phyloP scores from a whole-genome alignment of 2,797 vertebrate genomes.

The Fistularia commersonii region DNA sequence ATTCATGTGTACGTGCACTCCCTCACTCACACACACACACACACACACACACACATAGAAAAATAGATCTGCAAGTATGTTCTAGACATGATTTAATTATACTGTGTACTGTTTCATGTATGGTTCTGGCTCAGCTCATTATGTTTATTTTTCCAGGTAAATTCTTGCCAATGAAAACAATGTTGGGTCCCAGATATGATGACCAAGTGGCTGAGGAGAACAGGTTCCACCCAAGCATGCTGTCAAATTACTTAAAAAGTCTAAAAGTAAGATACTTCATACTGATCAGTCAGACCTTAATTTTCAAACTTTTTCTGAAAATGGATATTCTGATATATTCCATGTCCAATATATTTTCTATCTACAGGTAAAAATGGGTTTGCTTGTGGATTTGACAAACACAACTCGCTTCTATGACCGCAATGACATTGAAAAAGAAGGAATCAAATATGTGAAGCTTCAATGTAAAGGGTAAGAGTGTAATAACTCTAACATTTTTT shows the following conservation, averaged over 20 bases:
- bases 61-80: too few relatives aligned
- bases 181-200: constrained; percentile 94
- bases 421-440: constrained; percentile 93
- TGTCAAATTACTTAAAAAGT: constrained; percentile 94
- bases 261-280: constrained; percentile 81
- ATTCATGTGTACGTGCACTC: not conserved
- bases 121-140: not conserved
- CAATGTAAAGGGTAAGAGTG: constrained; percentile 91
- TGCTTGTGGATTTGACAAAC: constrained; percentile 95
- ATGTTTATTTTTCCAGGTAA: constrained; percentile 73
- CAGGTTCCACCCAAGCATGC: constrained; percentile 94
- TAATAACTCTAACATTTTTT: not conserved
- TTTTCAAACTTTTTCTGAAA: not conserved
- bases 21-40: too few relatives aligned
- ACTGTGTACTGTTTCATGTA: not conserved
- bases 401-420: constrained; percentile 94
- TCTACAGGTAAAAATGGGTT: constrained; percentile 92
- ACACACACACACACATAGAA: too few relatives aligned
- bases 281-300: not conserved
- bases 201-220: constrained; percentile 95
- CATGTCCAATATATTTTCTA: not conserved
- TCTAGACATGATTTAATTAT: too few relatives aligned
- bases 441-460: constrained; percentile 92
- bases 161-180: constrained; percentile 98
- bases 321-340: not conserved